Evolutionary conservation across 1,140 invertebrate species (phyloP).

Genomic region (Sminthurides bifidus): DNA sequence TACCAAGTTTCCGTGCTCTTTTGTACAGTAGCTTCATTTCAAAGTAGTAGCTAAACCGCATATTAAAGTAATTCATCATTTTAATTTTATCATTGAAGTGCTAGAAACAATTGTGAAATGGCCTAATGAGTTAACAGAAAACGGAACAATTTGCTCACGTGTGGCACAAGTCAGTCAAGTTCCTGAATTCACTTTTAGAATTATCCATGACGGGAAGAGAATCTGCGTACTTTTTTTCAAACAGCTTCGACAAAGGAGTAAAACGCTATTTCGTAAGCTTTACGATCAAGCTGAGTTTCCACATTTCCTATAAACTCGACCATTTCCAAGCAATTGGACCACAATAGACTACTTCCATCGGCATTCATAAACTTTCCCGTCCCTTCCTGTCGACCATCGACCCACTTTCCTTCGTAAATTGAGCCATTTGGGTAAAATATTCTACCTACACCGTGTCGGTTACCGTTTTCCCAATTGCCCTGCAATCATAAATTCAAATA

Average conservation of each 20-base stretch:
- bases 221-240: neutral
- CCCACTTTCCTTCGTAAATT: constrained; percentile 24
- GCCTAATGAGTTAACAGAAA: neutral
- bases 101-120: neutral
- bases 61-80: too few species aligned
- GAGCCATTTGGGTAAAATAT: constrained; percentile 25
- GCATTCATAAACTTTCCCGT: constrained; percentile 22
- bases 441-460: constrained; percentile 23
- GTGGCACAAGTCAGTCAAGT: neutral
- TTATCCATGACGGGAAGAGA: neutral
- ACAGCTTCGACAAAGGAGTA: neutral
- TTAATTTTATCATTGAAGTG: neutral
- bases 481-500: neutral
- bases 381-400: constrained; percentile 16
- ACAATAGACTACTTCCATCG: constrained; percentile 16
- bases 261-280: constrained; percentile 19
- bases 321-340: constrained; percentile 9
- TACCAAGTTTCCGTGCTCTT: constrained; percentile 19
- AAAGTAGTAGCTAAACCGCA: neutral
- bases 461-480: constrained; percentile 15
- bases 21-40: constrained; percentile 16
- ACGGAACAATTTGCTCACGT: neutral
- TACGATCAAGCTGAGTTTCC: constrained; percentile 13
- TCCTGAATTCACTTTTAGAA: neutral
- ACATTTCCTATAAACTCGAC: constrained; percentile 8